Percentiles rank a stretch among this genome's conserved stretches.
Conservation (phyloP, 2,113 vertebrate genomes). For the Phyllostomus hastatus region DNA sequence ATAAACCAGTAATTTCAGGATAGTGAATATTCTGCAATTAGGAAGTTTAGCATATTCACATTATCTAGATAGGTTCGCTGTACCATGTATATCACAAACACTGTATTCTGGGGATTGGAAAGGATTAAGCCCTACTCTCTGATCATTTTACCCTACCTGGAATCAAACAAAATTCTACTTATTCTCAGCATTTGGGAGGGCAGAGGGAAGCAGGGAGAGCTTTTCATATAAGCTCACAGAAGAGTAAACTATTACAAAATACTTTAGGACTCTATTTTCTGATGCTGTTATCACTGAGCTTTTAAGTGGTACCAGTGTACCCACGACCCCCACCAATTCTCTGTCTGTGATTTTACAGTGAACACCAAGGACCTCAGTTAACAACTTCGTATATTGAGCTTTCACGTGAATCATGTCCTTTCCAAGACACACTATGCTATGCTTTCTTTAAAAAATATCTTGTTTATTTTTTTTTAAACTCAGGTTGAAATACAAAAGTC, state of each 20-base stretch:
- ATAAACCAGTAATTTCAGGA: conserved; percentile 40
- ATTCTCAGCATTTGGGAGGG: background rate
- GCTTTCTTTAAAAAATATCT: conserved; percentile 72
- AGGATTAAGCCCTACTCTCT: background rate
- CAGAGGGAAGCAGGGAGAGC: background rate
- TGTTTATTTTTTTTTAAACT: conserved; percentile 69
- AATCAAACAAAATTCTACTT: conserved; percentile 22
- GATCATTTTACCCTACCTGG: background rate
- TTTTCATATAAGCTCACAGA: background rate
- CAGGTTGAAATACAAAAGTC: conserved; percentile 72
- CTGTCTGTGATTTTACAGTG: conserved; percentile 57
- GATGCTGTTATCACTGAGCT: background rate
- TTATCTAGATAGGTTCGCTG: conserved; percentile 38
- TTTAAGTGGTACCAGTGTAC: background rate
- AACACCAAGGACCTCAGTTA: conserved; percentile 47
- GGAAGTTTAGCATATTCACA: conserved; percentile 53
- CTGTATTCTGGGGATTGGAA: background rate
- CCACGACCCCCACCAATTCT: background rate
- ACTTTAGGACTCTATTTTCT: background rate
- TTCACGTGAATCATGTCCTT: conserved; percentile 54
- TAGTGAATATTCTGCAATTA: conserved; percentile 34
- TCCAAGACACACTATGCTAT: conserved; percentile 63
- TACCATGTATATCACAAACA: conserved; percentile 24
- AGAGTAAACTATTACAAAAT: background rate
- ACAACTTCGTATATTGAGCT: background rate